phyloP scores from a whole-genome alignment of 2,888 invertebrate species.

The Acrobasis repandana region DNA sequence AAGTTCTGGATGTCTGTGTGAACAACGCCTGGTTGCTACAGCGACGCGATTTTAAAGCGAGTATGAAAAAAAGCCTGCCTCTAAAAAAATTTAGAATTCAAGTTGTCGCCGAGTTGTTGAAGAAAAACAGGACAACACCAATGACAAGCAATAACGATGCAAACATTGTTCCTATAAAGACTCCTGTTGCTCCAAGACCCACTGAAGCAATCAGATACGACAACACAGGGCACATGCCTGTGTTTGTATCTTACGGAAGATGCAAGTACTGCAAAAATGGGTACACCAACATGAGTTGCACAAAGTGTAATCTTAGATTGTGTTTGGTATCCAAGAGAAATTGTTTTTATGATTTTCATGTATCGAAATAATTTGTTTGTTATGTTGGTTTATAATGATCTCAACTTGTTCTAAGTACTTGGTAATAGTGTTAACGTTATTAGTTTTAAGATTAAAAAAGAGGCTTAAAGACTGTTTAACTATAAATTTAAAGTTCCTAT shows the following conservation, averaged over 20 bases:
- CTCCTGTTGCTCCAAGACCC: neutral
- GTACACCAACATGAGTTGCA: too few species aligned
- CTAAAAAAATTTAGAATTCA: neutral
- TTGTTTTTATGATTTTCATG: conserved; percentile 2
- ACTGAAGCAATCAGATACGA: conserved; percentile 1
- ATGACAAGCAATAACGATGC: too few species aligned
- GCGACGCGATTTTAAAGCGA: neutral
- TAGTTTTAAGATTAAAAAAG: too few species aligned
- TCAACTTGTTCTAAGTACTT: too few species aligned
- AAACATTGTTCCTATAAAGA: too few species aligned
- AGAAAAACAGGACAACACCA: neutral
- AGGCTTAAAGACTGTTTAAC: too few species aligned
- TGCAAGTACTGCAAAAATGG: too few species aligned
- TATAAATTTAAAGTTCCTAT: too few species aligned
- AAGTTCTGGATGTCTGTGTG: neutral
- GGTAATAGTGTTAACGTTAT: too few species aligned
- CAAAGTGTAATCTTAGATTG: too few species aligned
- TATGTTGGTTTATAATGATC: too few species aligned
- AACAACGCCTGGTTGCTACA: neutral
- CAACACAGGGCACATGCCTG: neutral
- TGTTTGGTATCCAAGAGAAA: neutral
- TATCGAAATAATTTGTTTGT: too few species aligned
- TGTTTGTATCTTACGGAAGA: neutral
- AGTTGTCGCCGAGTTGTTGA: neutral
- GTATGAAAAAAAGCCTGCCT: neutral